Base-by-base conservation (phyloP, 1,140 invertebrate genomes). In the Bombus balteatus region DNA sequence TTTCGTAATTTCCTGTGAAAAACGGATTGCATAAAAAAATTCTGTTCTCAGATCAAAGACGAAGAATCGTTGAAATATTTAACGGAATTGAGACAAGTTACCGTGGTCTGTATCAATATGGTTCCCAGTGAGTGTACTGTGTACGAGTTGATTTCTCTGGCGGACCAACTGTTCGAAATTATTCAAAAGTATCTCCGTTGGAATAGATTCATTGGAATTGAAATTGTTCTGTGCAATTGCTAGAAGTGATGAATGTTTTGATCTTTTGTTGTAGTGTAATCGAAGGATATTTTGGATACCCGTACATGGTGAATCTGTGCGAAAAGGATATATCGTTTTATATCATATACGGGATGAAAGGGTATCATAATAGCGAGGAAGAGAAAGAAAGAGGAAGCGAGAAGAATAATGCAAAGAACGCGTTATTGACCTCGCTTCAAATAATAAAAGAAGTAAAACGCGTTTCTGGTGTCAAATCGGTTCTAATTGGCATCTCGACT, bases 401-500 rank as follows among this genome's bases (percentile, higher is more conserved):
- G 59, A 96, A 96, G 86, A 92, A 96, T 83, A 96, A 96, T 81
- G 95, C 95, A 79, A 95, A 96, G 88, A 96, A 96, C 59, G 96
- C 95, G 1, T 84, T 97, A 6, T 92, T 93, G 70, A 96, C 96
- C 84, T 96, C 96, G 1, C 89, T 90, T 28, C 89, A 94, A 59
- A 93, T 96, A 78, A 93, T 95, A 62, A 94, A 96, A 85, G 92
- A 94, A 28, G 88, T 96, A 8, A 95, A 93, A 53, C 91, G 93
- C 13, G 84, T 96, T 6, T 88, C 93, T 43, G 92, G 94, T 3
- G 94, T 97, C 32, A 91, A 93, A 32, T 91, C 94, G 75, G 94
- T 96, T n/a, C 97, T 96, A 3, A 95, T 96, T 53, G 97, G 96
- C 12, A 94, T 97, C 3, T 97, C 97, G 4, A 96, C 96, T 93